Conservation (phyloP, 1,140 invertebrate species). For the Monomorium pharaonis region DNA sequence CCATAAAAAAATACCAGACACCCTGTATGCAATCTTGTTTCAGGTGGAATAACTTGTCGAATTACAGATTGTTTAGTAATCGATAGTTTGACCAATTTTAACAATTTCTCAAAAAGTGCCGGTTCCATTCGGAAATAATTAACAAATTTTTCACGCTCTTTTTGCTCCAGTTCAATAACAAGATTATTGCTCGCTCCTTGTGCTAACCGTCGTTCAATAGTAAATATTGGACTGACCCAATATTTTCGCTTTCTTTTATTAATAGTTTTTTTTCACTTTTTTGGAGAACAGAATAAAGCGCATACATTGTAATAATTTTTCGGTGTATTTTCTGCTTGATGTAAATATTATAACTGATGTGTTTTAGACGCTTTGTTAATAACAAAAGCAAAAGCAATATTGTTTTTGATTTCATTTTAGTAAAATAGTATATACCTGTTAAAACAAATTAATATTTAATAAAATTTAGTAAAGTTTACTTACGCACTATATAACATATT, state of each 20-base stretch:
- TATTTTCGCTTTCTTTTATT: constrained; percentile 3
- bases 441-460: too few species aligned
- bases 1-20: too few species aligned
- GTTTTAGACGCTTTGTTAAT: too few species aligned
- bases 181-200: constrained; percentile 2
- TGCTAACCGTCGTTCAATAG: background rate
- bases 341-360: too few species aligned
- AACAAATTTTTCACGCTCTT: background rate
- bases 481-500: too few species aligned
- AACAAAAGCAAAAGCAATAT: too few species aligned
- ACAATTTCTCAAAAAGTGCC: background rate
- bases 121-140: constrained; percentile 12
- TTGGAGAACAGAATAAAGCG: background rate
- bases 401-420: too few species aligned
- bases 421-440: too few species aligned
- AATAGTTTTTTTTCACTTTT: background rate
- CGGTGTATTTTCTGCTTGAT: too few species aligned
- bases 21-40: background rate
- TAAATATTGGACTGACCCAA: constrained; percentile 15
- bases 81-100: background rate
- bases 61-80: background rate
- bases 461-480: too few species aligned
- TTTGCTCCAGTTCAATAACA: background rate
- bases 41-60: background rate
- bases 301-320: too few species aligned